phyloP scores from a whole-genome alignment of 2,797 vertebrate genomes.

The Notoglanidium macrostoma region DNA sequence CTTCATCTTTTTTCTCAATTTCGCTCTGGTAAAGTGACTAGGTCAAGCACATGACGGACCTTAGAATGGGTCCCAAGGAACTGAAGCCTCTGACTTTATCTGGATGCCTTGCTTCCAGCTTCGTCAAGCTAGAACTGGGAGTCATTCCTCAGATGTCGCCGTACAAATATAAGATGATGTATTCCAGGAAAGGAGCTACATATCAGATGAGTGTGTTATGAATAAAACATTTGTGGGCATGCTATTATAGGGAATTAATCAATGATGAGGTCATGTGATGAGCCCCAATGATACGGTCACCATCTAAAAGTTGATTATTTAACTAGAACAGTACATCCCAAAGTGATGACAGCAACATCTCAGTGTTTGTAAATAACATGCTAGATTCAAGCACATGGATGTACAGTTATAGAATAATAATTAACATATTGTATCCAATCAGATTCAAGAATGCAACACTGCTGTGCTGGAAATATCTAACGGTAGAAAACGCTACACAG shows the following conservation, averaged over 20 bases:
- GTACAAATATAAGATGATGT: neutral
- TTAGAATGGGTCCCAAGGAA: neutral
- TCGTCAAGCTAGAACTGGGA: too few species aligned
- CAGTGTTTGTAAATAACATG: too few species aligned
- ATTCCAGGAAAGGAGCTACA: neutral
- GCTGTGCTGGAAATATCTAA: neutral
- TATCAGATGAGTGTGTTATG: neutral
- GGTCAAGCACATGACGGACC: neutral
- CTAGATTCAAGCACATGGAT: neutral
- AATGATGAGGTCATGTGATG: neutral
- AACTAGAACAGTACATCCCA: neutral
- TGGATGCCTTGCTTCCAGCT: neutral
- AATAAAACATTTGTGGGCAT: neutral
- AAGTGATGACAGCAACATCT: neutral
- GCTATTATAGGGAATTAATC: neutral
- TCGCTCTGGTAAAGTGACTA: neutral
- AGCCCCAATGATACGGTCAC: neutral
- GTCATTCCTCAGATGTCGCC: neutral
- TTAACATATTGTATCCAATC: neutral
- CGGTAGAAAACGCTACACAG: neutral
- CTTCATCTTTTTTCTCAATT: constrained; percentile 10
- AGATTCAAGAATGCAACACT: neutral
- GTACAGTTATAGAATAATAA: neutral
- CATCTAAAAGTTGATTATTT: neutral
- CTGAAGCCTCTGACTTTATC: neutral